A percentile compares a stretch with the other conserved stretches of the same genome.
phyloP scores from a whole-genome alignment of 2,888 invertebrate genomes.

The Diadromus collaris region DNA sequence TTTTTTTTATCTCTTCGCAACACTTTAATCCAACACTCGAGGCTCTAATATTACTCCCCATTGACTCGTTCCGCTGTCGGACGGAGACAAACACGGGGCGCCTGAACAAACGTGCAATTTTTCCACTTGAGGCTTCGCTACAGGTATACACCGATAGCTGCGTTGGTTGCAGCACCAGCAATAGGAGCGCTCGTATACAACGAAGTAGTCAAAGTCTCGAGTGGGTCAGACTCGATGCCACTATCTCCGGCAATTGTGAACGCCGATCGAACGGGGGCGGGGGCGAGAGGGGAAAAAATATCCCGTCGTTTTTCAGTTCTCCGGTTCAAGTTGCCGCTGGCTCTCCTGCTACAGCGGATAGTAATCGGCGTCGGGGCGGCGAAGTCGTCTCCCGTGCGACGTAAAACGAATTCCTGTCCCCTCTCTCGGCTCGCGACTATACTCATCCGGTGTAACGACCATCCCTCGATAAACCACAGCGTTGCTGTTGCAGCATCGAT shows the following conservation, averaged over 20 bases:
- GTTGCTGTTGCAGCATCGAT: constrained; percentile 12
- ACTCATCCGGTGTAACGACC: constrained; percentile 45
- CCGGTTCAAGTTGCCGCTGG: neutral
- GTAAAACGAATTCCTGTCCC: constrained; percentile 41
- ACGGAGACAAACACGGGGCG: constrained; percentile 39
- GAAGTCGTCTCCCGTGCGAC: constrained; percentile 40
- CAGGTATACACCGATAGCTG: neutral
- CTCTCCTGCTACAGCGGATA: neutral
- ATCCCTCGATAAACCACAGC: constrained; percentile 50
- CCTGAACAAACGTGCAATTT: constrained; percentile 51
- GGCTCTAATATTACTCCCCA: constrained; percentile 28
- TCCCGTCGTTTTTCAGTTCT: constrained; percentile 35
- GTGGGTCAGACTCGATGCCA: constrained; percentile 49
- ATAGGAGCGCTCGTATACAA: constrained; percentile 11
- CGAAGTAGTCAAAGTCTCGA: constrained; percentile 53
- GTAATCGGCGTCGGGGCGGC: constrained; percentile 43
- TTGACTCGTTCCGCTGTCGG: constrained; percentile 26
- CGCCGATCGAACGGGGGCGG: constrained; percentile 28
- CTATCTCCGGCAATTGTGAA: constrained; percentile 30
- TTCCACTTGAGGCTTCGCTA: constrained; percentile 25
- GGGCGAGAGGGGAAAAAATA: constrained; percentile 39
- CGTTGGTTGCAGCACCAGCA: neutral
- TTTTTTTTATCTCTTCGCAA: neutral
- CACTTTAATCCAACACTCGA: constrained; percentile 1
- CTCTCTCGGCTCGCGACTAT: constrained; percentile 42